Evolutionary conservation across 2,888 invertebrate species (phyloP), one percentile per base, ranked within the genome.

Genomic region (Lissonota sp.): DNA sequence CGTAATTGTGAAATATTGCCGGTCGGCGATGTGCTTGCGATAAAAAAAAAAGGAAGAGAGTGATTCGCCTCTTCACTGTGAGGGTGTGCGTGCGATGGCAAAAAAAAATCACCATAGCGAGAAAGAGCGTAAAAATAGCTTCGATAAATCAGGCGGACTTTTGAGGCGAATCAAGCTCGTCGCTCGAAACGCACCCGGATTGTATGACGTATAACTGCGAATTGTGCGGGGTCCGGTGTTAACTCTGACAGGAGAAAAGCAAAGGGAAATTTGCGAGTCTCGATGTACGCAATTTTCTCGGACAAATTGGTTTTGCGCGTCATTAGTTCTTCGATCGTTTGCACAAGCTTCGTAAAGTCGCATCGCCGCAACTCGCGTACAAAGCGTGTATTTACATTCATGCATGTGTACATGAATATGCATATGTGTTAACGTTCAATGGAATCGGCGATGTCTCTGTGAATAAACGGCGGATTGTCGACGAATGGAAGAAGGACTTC

Each of bases 1-100:
- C 87, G 89, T 91, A 91, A 91, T 91, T 91, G 91, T 90, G 87
- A 91, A 90, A 90, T 91, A 91, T 90, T 87, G 86, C 89, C 85
- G 69, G 82, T 80, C 81, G 85, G 80, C 87, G 85, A 87, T 89
- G 85, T 80, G 85, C 77, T 84, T 67, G 85, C 83, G 87, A 87
- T 87, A 87, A 86, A 89, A 88, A 85, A 73, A 64, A 55, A n/a
- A 26, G 3, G 1, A 26, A 26, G 3, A 26, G 26, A 26, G 26
- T 1, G 3, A 26, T 39, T 55, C 53, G 44, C 55, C 46, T 14
- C 42, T 8, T 16, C 37, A 6, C 63, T 64, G 53, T 64, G 26
- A 26, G 26, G 3, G 26, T 71, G 80, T 72, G 72, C 76, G 77
- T 75, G 80, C 76, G 79, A 66, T 39, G 42, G n/a, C n/a, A 84